Conservation (phyloP, 2,888 invertebrate species). For the Epistrophe eligans region DNA sequence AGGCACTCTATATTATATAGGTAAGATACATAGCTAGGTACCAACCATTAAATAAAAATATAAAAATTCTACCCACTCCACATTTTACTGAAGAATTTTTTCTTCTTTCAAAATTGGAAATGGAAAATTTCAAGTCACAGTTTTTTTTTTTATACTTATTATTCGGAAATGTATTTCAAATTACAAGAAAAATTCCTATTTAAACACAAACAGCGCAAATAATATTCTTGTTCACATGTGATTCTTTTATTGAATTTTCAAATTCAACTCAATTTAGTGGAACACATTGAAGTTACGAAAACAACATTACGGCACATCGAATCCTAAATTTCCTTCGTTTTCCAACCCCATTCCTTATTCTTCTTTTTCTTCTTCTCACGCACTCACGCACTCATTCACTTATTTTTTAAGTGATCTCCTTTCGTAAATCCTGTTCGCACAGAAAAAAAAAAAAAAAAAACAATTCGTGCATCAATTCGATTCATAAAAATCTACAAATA, state of each 20-base stretch:
- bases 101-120: neutral
- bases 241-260: constrained; percentile 36
- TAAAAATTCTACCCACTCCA: neutral
- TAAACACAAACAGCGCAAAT: constrained; percentile 47
- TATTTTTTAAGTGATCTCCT: constrained; percentile 37
- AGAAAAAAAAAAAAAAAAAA: constrained; percentile 13
- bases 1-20: neutral
- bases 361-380: neutral
- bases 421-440: constrained; percentile 18
- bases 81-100: neutral
- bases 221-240: constrained; percentile 44
- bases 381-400: neutral
- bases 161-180: constrained; percentile 3
- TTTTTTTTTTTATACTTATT: neutral
- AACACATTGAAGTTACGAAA: constrained; percentile 32
- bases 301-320: constrained; percentile 54
- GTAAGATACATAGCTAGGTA: neutral
- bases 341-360: neutral
- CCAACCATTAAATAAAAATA: constrained; percentile 14
- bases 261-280: constrained; percentile 65
- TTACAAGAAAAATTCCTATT: constrained; percentile 39
- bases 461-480: constrained; percentile 42
- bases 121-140: constrained; percentile 9
- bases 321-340: constrained; percentile 29
- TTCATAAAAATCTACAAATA: constrained; percentile 54